Percentiles rank a stretch among this genome's conserved stretches.
These are phyloP conservation scores for Ameiurus melas DNA, from an alignment of 2,113 vertebrate genomes.

Conservation along the genomic window DNA sequence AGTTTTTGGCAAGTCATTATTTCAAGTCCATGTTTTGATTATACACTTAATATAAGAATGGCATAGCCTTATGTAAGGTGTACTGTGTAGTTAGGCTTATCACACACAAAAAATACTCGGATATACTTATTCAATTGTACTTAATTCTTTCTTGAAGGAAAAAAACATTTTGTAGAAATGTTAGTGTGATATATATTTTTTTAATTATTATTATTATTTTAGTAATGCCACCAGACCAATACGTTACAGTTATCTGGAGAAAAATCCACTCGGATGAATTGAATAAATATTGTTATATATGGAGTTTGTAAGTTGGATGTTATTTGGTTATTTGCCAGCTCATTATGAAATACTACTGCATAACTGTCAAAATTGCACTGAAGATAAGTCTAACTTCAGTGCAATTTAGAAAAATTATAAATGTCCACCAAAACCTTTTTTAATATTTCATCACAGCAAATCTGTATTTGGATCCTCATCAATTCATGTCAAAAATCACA, in stretches of 20 bases:
- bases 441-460: not conserved
- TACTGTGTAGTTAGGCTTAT: conserved; percentile 5
- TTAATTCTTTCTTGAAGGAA: not conserved
- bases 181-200: conserved; percentile 2
- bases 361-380: conserved; percentile 12
- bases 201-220: not conserved
- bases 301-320: not conserved
- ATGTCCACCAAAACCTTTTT: not conserved
- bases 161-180: not conserved
- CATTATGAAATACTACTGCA: not conserved
- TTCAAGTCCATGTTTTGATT: conserved; percentile 6
- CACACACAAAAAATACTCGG: conserved; percentile 6
- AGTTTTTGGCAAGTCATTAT: not conserved
- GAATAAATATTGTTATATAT: not conserved
- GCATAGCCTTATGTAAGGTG: not conserved
- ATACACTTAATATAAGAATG: not conserved
- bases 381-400: not conserved
- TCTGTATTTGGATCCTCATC: not conserved
- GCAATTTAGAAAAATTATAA: not conserved
- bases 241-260: not conserved
- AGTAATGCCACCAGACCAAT: conserved; percentile 5
- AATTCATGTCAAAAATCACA: not conserved
- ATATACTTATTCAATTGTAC: conserved; percentile 2
- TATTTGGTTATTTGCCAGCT: conserved; percentile 19
- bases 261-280: conserved; percentile 5